phyloP scores from a whole-genome alignment of 2,113 vertebrate genomes.

The Heloderma charlesbogerti region DNA sequence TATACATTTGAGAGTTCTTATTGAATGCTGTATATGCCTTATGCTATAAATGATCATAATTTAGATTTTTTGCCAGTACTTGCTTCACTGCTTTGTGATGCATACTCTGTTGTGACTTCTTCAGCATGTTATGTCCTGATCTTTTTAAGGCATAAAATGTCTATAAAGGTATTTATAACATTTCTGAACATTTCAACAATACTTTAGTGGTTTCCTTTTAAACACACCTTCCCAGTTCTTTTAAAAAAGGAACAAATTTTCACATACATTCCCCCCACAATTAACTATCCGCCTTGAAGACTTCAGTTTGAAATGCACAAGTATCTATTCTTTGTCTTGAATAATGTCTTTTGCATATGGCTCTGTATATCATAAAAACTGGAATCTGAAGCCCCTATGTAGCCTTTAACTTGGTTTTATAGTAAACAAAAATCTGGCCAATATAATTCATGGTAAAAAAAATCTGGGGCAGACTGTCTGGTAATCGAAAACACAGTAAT shows the following conservation, averaged over 20 bases:
- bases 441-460: conserved; percentile 60
- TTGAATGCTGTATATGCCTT: not conserved
- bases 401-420: conserved; percentile 56
- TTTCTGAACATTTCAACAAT: conserved; percentile 36
- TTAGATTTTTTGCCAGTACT: not conserved
- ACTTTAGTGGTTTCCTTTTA: not conserved
- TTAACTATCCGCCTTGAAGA: conserved; percentile 38
- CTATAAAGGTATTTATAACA: not conserved
- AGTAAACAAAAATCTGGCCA: conserved; percentile 66
- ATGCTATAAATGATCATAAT: not conserved
- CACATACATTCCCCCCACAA: conserved; percentile 17
- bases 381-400: conserved; percentile 33
- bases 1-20: not conserved
- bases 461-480: conserved; percentile 64
- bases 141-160: not conserved
- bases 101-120: not conserved
- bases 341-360: conserved; percentile 29
- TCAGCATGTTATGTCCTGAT: not conserved
- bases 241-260: conserved; percentile 27
- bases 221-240: conserved; percentile 39
- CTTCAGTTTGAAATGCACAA: conserved; percentile 36
- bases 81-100: conserved; percentile 6
- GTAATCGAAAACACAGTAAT: conserved; percentile 46
- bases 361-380: conserved; percentile 36
- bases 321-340: conserved; percentile 41